These are phyloP conservation scores for Etheostoma perlongum DNA, from an alignment of 2,797 vertebrate species.

Conservation along the genomic window DNA sequence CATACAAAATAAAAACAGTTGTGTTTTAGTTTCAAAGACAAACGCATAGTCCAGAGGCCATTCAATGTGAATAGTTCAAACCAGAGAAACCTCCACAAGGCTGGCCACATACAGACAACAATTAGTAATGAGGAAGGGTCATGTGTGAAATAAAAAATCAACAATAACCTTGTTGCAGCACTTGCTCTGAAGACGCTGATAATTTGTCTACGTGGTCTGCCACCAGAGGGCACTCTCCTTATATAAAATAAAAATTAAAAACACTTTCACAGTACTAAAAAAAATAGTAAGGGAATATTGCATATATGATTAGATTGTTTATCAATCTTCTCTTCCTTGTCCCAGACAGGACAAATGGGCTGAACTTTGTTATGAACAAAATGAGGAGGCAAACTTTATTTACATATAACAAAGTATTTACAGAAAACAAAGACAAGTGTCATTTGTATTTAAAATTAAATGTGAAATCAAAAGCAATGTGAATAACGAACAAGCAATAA, in stretches of 20 bases:
- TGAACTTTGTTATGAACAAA: neutral
- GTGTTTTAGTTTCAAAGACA: neutral
- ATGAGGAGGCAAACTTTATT: neutral
- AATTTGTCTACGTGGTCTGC: conserved; percentile 6
- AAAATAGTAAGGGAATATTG: neutral
- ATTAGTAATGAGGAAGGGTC: neutral
- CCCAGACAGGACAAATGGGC: neutral
- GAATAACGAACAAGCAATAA: neutral
- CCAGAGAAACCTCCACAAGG: neutral
- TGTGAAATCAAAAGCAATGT: neutral
- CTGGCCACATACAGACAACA: neutral
- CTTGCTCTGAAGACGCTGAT: neutral
- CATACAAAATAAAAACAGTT: no score
- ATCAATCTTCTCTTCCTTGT: neutral
- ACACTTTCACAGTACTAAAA: neutral
- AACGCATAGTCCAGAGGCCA: neutral
- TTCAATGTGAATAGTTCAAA: neutral
- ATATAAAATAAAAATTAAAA: neutral
- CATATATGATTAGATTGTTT: neutral
- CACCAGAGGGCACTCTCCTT: conserved; percentile 63
- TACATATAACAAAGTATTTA: neutral
- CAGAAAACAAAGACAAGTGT: neutral
- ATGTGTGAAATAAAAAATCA: neutral
- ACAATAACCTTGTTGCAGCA: neutral
- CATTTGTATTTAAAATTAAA: neutral